phyloP scores from a whole-genome alignment of 2,797 vertebrate genomes.

The Lacerta viridis region DNA sequence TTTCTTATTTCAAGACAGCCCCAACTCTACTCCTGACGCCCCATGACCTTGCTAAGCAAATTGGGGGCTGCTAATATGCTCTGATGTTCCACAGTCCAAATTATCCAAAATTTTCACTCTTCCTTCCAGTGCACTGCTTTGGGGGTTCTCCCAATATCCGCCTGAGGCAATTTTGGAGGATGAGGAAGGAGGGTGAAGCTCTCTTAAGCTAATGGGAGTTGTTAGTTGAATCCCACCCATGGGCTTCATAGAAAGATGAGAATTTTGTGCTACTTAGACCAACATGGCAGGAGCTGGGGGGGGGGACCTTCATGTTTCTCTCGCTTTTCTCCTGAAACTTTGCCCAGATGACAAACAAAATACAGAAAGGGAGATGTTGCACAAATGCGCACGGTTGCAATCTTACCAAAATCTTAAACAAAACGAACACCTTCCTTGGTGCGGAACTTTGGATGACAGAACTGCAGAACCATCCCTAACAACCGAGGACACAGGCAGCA shows the following conservation, averaged over 20 bases:
- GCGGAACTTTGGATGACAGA: background rate
- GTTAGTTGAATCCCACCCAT: background rate
- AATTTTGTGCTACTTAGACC: constrained; percentile 27
- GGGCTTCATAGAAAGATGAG: constrained; percentile 43
- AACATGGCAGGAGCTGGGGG: constrained; percentile 1
- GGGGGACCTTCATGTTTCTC: constrained; percentile 15
- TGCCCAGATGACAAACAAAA: constrained; percentile 36
- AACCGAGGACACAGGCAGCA: background rate
- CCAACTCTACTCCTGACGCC: constrained; percentile 35
- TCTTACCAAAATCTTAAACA: background rate
- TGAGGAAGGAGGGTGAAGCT: no score
- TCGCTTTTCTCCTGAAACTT: constrained; percentile 43
- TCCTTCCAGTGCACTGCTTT: no score
- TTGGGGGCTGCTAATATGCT: background rate
- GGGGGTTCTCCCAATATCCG: no score
- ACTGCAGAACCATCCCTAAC: background rate
- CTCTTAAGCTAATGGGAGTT: no score
- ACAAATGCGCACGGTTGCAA: constrained; percentile 26
- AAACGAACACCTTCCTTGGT: background rate
- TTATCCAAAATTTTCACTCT: background rate
- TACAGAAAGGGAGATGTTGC: constrained; percentile 44
- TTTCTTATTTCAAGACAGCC: constrained; percentile 44
- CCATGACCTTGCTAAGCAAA: constrained; percentile 18
- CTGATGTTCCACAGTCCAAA: constrained; percentile 26
- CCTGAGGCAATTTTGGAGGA: no score